phyloP scores from a whole-genome alignment of 1,140 invertebrate species.

The Drosophila funebris region DNA sequence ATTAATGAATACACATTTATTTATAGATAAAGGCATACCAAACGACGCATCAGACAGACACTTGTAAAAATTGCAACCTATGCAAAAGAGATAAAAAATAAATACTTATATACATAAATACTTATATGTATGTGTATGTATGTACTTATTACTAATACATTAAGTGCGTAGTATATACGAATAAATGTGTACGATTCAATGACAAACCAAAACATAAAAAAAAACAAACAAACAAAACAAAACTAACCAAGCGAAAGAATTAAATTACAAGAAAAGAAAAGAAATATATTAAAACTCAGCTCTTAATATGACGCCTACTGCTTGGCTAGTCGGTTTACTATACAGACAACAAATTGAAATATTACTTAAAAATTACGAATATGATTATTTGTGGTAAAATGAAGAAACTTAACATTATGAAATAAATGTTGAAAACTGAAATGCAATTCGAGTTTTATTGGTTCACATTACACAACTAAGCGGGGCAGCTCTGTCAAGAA shows the following conservation, averaged over 20 bases:
- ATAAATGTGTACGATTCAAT: conserved; percentile 47
- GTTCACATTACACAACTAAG: background rate
- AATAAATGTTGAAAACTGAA: conserved; percentile 80
- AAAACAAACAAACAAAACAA: background rate
- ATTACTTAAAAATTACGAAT: conserved; percentile 65
- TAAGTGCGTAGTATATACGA: conserved; percentile 61
- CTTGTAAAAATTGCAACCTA: conserved; percentile 62
- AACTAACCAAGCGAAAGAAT: conserved; percentile 26
- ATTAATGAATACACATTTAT: conserved; percentile 49
- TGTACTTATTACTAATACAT: conserved; percentile 56
- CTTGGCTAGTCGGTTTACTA: conserved; percentile 71
- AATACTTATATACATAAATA: conserved; percentile 25
- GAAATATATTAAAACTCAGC: conserved; percentile 55
- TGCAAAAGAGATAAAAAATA: conserved; percentile 37
- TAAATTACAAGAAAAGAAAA: conserved; percentile 34
- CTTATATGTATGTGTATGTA: conserved; percentile 56
- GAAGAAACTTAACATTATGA: conserved; percentile 62
- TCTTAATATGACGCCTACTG: conserved; percentile 69
- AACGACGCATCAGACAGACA: conserved; percentile 41
- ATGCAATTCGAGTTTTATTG: conserved; percentile 38
- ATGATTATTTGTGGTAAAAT: conserved; percentile 79
- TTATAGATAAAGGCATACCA: conserved; percentile 79
- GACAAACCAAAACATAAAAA: conserved; percentile 36
- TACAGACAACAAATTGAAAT: conserved; percentile 50
- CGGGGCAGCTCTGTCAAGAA: conserved; percentile 1